phyloP scores from a whole-genome alignment of 2,113 vertebrate species.

The Solenodon paradoxus region DNA sequence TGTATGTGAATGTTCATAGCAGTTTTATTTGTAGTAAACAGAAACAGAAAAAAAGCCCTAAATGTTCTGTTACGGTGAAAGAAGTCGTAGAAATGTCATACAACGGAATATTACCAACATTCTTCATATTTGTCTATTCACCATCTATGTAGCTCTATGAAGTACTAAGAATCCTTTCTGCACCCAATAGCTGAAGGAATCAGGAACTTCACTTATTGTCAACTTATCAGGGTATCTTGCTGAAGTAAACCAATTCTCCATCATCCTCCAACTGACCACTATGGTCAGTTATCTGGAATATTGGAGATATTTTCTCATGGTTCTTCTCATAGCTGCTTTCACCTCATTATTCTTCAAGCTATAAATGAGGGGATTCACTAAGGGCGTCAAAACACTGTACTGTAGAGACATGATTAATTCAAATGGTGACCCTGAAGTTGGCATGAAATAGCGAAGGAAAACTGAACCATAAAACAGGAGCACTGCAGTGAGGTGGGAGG shows the following conservation, averaged over 20 bases:
- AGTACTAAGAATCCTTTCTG: too few relatives aligned
- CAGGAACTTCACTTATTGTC: not conserved
- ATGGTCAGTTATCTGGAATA: not conserved
- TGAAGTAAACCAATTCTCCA: not conserved
- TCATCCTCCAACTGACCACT: not conserved
- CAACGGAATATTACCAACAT: too few relatives aligned
- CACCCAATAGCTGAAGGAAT: not conserved
- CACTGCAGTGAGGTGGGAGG: conserved; percentile 15
- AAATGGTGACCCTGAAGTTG: conserved; percentile 8
- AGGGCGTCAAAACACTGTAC: not conserved
- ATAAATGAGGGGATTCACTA: conserved; percentile 56
- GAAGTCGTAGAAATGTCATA: too few relatives aligned
- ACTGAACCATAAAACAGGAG: conserved; percentile 48
- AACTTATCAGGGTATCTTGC: not conserved
- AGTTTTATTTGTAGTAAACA: too few relatives aligned
- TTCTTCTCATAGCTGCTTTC: conserved; percentile 40
- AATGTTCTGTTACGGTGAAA: too few relatives aligned
- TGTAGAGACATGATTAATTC: conserved; percentile 17
- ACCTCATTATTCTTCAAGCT: conserved; percentile 46
- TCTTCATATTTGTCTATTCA: too few relatives aligned
- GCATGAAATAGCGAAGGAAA: conserved; percentile 46
- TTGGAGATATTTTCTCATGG: not conserved
- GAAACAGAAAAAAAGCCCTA: too few relatives aligned
- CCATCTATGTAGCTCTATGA: too few relatives aligned
- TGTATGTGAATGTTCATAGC: too few relatives aligned